Conservation (phyloP, 1,140 invertebrate species). For the Pentalonia nigronervosa region DNA sequence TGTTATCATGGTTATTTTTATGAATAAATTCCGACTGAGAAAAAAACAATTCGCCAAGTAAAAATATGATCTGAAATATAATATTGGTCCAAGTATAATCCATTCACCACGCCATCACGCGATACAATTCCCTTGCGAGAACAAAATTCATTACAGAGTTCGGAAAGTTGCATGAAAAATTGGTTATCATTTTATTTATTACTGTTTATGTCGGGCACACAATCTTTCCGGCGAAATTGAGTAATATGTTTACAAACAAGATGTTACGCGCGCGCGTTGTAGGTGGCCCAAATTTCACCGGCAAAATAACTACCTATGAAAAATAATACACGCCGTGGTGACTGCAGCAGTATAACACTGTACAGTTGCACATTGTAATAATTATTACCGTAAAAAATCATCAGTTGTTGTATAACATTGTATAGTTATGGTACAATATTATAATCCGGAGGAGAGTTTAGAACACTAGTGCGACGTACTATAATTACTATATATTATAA, state of each 20-base stretch:
- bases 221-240: neutral
- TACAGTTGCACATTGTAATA: neutral
- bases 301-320: neutral
- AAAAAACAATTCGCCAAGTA: neutral
- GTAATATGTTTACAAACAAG: slow-evolving; percentile 31
- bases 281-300: neutral
- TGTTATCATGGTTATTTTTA: neutral
- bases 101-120: neutral
- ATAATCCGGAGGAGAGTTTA: neutral
- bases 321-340: neutral
- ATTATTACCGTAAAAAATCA: neutral
- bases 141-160: slow-evolving; percentile 44
- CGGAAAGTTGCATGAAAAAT: slow-evolving; percentile 46
- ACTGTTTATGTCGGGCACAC: neutral
- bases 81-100: slow-evolving; percentile 17
- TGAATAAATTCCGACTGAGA: neutral
- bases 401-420: neutral
- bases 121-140: neutral
- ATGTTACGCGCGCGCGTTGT: neutral
- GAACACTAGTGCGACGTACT: neutral
- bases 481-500: no score
- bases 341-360: neutral
- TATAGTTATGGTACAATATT: neutral
- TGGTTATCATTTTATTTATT: slow-evolving; percentile 45
- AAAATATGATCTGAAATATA: slow-evolving; percentile 41